Evolutionary conservation across 2,113 vertebrate genomes (phyloP), one percentile per base, ranked within the genome.

Genomic region (Manacus vitellinus): DNA sequence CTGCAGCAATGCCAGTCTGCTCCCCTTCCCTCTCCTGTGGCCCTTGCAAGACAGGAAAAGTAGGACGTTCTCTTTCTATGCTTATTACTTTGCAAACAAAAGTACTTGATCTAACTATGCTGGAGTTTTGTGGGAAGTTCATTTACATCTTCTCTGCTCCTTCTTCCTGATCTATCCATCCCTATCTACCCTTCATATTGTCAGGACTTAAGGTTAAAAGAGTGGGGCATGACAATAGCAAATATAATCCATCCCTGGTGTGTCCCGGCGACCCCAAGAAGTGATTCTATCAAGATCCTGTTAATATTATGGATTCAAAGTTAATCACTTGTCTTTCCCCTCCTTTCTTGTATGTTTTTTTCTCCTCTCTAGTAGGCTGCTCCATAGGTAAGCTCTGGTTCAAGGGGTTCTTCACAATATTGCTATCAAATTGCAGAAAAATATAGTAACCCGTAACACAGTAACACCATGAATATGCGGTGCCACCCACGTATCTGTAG

Each of bases 141-240:
- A 27, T 67, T 79, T 58, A 8, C 18, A 25, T 73, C 24, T 30
- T 59, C 23, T 56, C 33, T 10, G 1, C 33, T 15, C 3, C 43
- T 55, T 70, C 55, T 65, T 83, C 22, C 17, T 72, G 13, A 52
- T 58, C 23, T n/a, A 1, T 35, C 12, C 51, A 12, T 91, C 39
- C 7, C 25, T 67, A 4, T 13, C 25, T 46, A 6, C 14, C 4
- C 21, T 55, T 61, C 0, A 0, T 23, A 18, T 33, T 74, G 31
- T n/a, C 33, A 47, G 39, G 25, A 46, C 7, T 58, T 65, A 31
- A 54, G 7, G 9, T 66, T 55, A 41, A 19, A 68, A 46, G 47
- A 62, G 10, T 43, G 37, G 9, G 39, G 13, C 24, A 19, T 33
- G 16, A 77, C 24, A 51, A 19, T 12, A 30, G 8, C 33, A 91